Evolutionary conservation across 2,888 invertebrate genomes (phyloP), one percentile per base, ranked within the genome.

Genomic region (Proisotoma minuta): DNA sequence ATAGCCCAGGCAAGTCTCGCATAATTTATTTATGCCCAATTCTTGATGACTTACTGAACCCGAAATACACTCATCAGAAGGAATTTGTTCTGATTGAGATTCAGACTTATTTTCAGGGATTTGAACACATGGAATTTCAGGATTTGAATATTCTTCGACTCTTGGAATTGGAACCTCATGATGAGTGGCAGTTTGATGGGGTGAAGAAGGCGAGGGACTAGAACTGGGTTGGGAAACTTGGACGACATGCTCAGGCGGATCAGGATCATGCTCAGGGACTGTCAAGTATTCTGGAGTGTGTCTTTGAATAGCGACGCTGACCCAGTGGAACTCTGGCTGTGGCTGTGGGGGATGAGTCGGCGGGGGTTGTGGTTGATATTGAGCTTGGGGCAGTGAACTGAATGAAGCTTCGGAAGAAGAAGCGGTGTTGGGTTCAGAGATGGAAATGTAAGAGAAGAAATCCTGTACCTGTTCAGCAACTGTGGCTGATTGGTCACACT

Each of bases 281-380:
- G 23, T 40, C 60, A 66, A 61, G 56, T 66, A 63, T 24, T 62
- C 62, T 29, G 71, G 71, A 43, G 71, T 63, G 23, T 23, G 62
- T 59, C 71, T 65, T 59, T 71, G 60, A 48, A 71, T 69, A 10
- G 71, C 71, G 39, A 71, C 62, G 15, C 49, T 64, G 54, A 65
- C 47, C 71, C 70, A 70, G 70, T 74, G 60, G 68, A 68, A 62
- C 71, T 69, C 70, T 71, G 74, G 73, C 65, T 54, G 54, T 2
- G 53, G 10, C 29, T 26, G 29, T 28, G 27, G 3, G 3, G n/a
- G 4, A 23, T 5, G 23, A 18, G 24, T 5, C 39, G 48, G 40
- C 0, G 60, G 29, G 18, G 59, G 51, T 56, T 57, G 49, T 22
- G 61, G 60, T 23, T 69, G 52, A 61, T 52, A 52, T 3, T 3